Conservation (phyloP, 2,113 vertebrate genomes). For the Sialia sialis region DNA sequence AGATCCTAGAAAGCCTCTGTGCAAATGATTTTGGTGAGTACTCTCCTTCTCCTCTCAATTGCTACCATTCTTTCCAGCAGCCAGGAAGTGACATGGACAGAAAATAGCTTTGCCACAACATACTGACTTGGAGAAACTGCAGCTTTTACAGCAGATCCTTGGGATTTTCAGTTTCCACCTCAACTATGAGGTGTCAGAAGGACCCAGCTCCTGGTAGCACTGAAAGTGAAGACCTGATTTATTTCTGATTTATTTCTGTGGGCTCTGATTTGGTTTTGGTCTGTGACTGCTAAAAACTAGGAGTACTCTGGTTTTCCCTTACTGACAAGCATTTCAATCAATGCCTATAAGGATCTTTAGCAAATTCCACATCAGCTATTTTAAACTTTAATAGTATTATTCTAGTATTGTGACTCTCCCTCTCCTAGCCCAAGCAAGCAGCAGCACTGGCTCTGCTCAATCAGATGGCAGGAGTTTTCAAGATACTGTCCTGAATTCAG, state of each 20-base stretch:
- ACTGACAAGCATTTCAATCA: not conserved
- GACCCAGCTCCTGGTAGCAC: not conserved
- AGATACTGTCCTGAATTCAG: not conserved
- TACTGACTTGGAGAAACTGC: not conserved
- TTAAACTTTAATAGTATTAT: not conserved
- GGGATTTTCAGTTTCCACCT: not conserved
- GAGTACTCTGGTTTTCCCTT: not conserved
- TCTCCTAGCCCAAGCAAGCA: not conserved
- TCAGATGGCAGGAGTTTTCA: not conserved
- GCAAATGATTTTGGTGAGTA: slow-evolving; percentile 82
- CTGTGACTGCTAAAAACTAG: not conserved
- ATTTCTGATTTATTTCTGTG: not conserved
- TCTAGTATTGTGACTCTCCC: not conserved
- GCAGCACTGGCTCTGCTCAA: not conserved
- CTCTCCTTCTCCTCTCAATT: not conserved
- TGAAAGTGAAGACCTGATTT: not conserved
- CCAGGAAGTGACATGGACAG: not conserved
- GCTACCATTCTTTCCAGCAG: not conserved
- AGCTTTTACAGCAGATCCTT: not conserved
- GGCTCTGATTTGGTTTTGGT: not conserved
- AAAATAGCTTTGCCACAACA: not conserved
- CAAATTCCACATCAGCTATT: not conserved
- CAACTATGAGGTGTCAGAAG: not conserved
- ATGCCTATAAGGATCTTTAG: not conserved
- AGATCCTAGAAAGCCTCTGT: slow-evolving; percentile 80